Evolutionary conservation across 1,140 invertebrate genomes (phyloP), one percentile per base, ranked within the genome.

Genomic region (Glomeris maerens): DNA sequence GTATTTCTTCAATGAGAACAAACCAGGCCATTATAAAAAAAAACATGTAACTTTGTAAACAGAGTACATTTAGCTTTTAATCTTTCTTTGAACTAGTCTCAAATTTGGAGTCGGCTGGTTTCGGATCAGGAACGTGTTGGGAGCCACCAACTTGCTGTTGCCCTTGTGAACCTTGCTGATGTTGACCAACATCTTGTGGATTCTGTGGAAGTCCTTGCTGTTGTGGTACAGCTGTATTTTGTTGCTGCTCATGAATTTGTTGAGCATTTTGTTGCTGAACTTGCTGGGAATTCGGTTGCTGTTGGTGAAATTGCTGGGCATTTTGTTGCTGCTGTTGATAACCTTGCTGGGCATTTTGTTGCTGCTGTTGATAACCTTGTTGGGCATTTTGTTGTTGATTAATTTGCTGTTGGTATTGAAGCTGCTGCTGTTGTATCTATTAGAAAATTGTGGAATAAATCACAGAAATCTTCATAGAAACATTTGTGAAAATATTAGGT

Each of bases 361-460:
- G 23, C 20, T 49, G 45, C 20, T 57, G 47, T 40, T 52, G 52
- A 22, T 53, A 50, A 3, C 22, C 49, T 52, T 36, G 27, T 52
- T 55, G 53, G 52, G n/a, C 4, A 38, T 57, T 54, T 53, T 52
- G 55, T 27, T 42, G 42, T 27, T 52, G 46, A 25, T 55, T 49
- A 25, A 20, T 49, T 17, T 45, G 58, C 20, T 46, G 46, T 26
- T 44, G 51, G 51, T n/a, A 22, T 51, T 31, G 46, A 3, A 46
- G 46, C 29, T 50, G 48, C 26, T 50, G 3, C 26, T 46, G 49
- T 22, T 17, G 23, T 27, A 48, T 27, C 40, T 45, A n/a, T 46
- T 3, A 22, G 38, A 45, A 20, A 5, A 7, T 10, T 41, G 41
- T n/a, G 14, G 25, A 4, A 22, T 27, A 3, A 3, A 7, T 20